Base-by-base conservation (phyloP, 53 echinoderm and acorn worm genomes). In the Antedon mediterranea region DNA sequence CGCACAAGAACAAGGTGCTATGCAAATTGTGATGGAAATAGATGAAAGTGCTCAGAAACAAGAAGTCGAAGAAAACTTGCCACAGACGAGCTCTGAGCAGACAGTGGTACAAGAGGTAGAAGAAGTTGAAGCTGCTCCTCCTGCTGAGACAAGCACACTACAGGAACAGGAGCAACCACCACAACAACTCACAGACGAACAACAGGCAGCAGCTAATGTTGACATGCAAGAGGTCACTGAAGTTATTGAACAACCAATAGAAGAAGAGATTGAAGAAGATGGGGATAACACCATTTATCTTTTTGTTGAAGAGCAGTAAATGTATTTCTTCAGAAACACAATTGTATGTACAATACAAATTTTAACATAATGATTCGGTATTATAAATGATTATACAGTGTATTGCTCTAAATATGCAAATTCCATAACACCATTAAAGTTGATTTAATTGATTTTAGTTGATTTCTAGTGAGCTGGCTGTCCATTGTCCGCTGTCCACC, bases 201-300 rank as follows among this genome's bases (percentile, higher is more conserved):
- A 5, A 41, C 57, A 57, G 23, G 26, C 2, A 8, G 9, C 57
- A 57, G 11, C 9, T 57, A 57, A 23, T 57, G 14, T 57, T 23
- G 57, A 8, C 23, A 23, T 57, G 57, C 57, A 57, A 18, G 57
- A 57, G 20, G 57, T 57, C 43, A 30, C 29, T 33, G 44, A 74
- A 32, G 80, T 77, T 71, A 26, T 8, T 57, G 23, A 15, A 15
- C 14, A 57, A 26, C 57, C 11, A 23, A 2, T 26, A 57, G 85
- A 85, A 71, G 84, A 85, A 33, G 81, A 80, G 72, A 82, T 77
- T 13, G 86, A 88, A 20, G 86, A 84, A 73, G 91, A 86, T 0
- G 98, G 88, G 41, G 98, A 92, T 76, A 93, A 93, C 70, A 98
- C 98, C 32, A 98, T 98, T 42, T 98, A 93, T 85, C 89, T 98